Conservation (phyloP, 2,113 vertebrate species). For the Cnemophilus loriae region DNA sequence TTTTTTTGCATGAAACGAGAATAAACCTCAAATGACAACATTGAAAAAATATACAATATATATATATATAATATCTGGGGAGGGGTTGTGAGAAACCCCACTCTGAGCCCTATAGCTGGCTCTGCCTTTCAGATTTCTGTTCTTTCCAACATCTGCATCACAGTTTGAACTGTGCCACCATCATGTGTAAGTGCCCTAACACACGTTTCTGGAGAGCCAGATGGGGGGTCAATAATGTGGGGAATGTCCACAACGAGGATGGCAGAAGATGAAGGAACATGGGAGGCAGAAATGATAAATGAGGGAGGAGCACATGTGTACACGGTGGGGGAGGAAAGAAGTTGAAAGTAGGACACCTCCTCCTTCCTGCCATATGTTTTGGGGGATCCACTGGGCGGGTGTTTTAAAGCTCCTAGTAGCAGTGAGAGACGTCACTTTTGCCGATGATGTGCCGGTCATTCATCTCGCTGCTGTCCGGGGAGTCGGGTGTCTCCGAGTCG, state of each 20-base stretch:
- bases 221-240: neutral
- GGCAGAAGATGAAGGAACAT: neutral
- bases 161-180: neutral
- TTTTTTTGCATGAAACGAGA: slow-evolving; percentile 64
- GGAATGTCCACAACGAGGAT: slow-evolving; percentile 39
- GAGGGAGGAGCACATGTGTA: neutral
- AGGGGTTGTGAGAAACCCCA: slow-evolving; percentile 14
- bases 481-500: slow-evolving; percentile 78
- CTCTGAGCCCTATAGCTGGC: slow-evolving; percentile 11
- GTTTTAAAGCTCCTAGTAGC: slow-evolving; percentile 72
- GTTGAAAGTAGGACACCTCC: neutral
- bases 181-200: neutral
- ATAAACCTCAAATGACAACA: slow-evolving; percentile 75
- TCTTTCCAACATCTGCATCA: neutral
- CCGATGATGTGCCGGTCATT: slow-evolving; percentile 83
- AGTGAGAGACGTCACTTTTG: slow-evolving; percentile 79
- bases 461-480: slow-evolving; percentile 72
- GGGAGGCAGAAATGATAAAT: neutral
- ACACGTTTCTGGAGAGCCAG: slow-evolving; percentile 1
- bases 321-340: neutral
- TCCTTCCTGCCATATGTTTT: slow-evolving; percentile 27
- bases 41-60: slow-evolving; percentile 85
- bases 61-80: slow-evolving; percentile 70
- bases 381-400: neutral
- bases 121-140: neutral